A percentile compares a stretch with the other conserved stretches of the same genome.
These are phyloP conservation scores for Bergia puertoricense DNA, from an alignment of 92 coral and sea anemone species.

Conservation along the genomic window DNA sequence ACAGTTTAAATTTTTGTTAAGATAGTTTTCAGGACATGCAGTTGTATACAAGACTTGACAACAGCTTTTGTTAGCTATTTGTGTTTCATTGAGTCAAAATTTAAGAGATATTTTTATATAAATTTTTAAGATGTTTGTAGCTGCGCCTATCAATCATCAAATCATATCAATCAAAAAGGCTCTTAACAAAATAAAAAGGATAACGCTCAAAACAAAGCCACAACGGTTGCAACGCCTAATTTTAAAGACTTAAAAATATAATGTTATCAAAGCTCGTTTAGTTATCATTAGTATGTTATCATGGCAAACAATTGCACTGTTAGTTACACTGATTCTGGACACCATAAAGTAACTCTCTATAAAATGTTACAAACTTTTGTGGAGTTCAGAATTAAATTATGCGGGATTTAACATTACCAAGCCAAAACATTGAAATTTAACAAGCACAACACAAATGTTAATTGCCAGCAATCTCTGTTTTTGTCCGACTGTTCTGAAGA, in stretches of 20 bases:
- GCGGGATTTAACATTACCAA: background rate
- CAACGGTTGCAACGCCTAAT: background rate
- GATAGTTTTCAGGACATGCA: too few relatives aligned
- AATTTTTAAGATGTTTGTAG: too few relatives aligned
- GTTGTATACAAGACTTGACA: too few relatives aligned
- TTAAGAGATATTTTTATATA: too few relatives aligned
- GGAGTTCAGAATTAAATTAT: background rate
- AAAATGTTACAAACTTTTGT: too few relatives aligned
- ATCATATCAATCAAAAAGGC: too few relatives aligned
- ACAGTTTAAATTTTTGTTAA: too few relatives aligned
- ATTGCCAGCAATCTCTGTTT: background rate
- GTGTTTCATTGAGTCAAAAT: too few relatives aligned
- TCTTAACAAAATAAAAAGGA: background rate
- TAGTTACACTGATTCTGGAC: background rate
- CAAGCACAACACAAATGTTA: background rate
- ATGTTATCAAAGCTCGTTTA: background rate
- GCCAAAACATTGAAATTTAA: background rate
- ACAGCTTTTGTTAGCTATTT: too few relatives aligned
- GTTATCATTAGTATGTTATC: background rate
- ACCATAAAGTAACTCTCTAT: background rate
- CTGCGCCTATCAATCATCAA: too few relatives aligned
- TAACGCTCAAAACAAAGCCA: background rate
- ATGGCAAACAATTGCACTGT: background rate
- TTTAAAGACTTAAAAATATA: too few relatives aligned
- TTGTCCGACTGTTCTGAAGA: background rate